Evolutionary conservation across 2,888 invertebrate genomes (phyloP), one percentile per base, ranked within the genome.

Genomic region (Agrenia bidenticulata): DNA sequence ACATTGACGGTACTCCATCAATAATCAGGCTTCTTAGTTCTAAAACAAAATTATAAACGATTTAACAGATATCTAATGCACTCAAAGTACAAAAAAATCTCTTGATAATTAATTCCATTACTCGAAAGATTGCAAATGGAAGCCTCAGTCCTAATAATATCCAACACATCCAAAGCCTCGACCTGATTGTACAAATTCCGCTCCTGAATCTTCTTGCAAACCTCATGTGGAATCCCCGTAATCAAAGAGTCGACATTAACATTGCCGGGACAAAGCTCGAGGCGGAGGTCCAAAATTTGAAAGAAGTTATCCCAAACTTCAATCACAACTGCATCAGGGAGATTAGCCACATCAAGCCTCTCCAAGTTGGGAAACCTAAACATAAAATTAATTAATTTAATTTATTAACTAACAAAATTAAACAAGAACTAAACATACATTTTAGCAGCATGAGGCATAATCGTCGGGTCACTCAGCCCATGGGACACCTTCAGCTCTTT

Each of bases 151-250:
- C 70, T 41, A 53, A 71, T 71, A 23, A 71, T 68, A 39, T 71
- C 70, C 13, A 71, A 26, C 15, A 68, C 68, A 45, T 64, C 61
- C 53, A 71, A 59, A 11, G 64, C 54, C 23, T 68, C 67, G 21
- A 68, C 68, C 37, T 68, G 66, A 11, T 61, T 61, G 55, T 63
- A 71, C 51, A 71, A 59, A 58, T 71, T 67, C 26, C 57, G 61
- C 37, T 71, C 70, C 42, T 71, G 70, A 57, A 71, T 71, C 50
- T 68, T 63, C 37, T 63, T 49, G 37, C 70, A 71, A 41, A 71
- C 70, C 51, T 71, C 68, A 26, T 67, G 62, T 9, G 70, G 70
- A 50, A 71, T 67, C 15, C 70, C 70, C 4, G 70, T 71, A 55
- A 71, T 32, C 9, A 71, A 27, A 9, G 70, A 68, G 53, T 71